Evolutionary conservation across 2,113 vertebrate species (phyloP), one percentile per base, ranked within the genome.

Genomic region (Anseranas semipalmata): DNA sequence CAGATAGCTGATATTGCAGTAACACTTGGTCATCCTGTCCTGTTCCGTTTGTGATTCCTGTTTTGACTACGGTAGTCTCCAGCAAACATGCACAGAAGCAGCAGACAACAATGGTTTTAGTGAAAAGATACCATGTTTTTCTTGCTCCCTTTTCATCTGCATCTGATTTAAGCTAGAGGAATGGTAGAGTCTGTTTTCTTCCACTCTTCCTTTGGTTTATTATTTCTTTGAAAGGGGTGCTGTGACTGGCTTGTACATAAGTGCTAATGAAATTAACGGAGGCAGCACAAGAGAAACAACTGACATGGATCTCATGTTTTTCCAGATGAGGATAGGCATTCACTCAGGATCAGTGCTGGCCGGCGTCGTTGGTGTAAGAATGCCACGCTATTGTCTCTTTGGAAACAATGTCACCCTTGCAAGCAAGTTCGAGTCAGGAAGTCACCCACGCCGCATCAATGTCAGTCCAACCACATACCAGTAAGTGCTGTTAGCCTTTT

Each of bases 391-490:
- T 63, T 99, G 99, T 93, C 98, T 99, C 56, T 99, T 99, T 82
- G 99, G 99, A 86, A 99, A 99, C 98, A 99, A 99, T 9, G 99
- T 99, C 96, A 99, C 99, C 12, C 98, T 99, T 60, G 99, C 99
- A 70, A 99, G 99, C 98, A 99, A 99, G 97, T 99, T 99, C 7
- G 99, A 99, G 95, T 99, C 99, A 2, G 99, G 99, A 93, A 99
- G 99, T 95, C 99, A 99, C 85, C 99, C 99, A 7, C 98, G 99
- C 35, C 99, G 99, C 89, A 99, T 99, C 97, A 99, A 99, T 17
- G 98, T 99, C 94, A 99, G 99, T 95, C 99, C 99, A 14, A 99
- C 99, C 46, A 99, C 99, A 4, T 98, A 99, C 97, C 99, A 99
- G 99, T 99, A 98, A 99, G 99, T 98, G 13, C 53, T 81, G 48